These are phyloP conservation scores for Cheilosia soror DNA, from an alignment of 2,888 invertebrate genomes.

Conservation along the genomic window DNA sequence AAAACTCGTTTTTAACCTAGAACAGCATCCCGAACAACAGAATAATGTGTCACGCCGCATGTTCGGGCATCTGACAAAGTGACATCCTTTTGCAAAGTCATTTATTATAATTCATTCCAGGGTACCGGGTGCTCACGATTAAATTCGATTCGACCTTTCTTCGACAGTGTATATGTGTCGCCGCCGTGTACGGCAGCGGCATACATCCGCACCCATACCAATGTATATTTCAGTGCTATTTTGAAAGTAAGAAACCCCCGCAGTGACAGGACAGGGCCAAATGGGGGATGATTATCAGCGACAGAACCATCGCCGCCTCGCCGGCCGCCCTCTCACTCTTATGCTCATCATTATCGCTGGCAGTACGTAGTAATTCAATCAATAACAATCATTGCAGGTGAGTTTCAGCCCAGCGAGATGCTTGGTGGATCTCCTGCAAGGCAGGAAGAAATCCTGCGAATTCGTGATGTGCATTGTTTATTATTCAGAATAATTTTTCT, in stretches of 20 bases:
- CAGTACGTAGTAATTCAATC: conserved; percentile 66
- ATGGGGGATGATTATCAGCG: conserved; percentile 54
- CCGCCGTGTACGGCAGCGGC: too few relatives aligned
- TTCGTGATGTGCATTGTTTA: conserved; percentile 73
- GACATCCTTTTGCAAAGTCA: conserved; percentile 70
- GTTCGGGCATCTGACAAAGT: conserved; percentile 70
- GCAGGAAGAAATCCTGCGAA: conserved; percentile 25
- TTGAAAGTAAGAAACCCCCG: conserved; percentile 45
- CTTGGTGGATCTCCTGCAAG: conserved; percentile 17
- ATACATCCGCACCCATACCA: conserved; percentile 3
- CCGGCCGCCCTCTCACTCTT: conserved; percentile 25
- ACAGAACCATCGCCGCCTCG: conserved; percentile 6
- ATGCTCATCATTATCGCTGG: conserved; percentile 38
- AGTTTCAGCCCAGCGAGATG: conserved; percentile 12
- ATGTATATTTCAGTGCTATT: conserved; percentile 35
- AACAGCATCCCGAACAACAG: conserved; percentile 50
- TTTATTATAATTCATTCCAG: conserved; percentile 71
- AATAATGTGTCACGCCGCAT: conserved; percentile 73
- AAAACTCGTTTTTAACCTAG: conserved; percentile 35
- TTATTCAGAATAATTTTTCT: conserved; percentile 49
- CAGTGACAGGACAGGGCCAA: conserved; percentile 30
- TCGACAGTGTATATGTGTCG: conserved; percentile 24
- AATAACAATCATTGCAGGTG: conserved; percentile 73
- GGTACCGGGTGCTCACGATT: conserved; percentile 43
- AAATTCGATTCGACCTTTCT: conserved; percentile 65